Evolutionary conservation across 2,888 invertebrate genomes (phyloP).

Genomic region (Nephrotoma flavescens): DNA sequence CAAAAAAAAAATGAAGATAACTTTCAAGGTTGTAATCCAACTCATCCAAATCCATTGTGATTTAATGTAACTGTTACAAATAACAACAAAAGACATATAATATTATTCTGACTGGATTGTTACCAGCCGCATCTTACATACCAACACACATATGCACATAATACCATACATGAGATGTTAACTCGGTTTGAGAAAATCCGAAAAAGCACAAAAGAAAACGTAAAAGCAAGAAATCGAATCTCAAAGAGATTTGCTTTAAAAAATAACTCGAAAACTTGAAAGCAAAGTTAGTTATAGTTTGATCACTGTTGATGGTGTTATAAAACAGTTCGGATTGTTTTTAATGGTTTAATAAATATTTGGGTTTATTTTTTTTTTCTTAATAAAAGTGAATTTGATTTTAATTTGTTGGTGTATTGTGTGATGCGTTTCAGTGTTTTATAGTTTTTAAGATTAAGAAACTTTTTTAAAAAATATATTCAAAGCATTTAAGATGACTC

Average conservation of each 20-base stretch:
- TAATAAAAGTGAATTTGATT: not conserved
- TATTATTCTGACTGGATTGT: not conserved
- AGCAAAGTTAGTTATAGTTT: not conserved
- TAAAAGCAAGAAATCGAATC: not conserved
- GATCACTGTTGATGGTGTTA: not conserved
- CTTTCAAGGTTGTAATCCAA: not conserved
- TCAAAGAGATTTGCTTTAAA: not conserved
- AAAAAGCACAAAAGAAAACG: not conserved
- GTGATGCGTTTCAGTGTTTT: not conserved
- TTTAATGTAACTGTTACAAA: no score
- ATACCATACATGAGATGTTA: not conserved
- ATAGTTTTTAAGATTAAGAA: not conserved
- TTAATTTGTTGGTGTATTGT: not conserved
- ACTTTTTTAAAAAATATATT: not conserved
- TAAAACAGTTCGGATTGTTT: not conserved
- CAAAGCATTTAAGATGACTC: not conserved
- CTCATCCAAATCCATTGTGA: not conserved
- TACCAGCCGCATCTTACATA: not conserved
- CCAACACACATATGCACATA: not conserved
- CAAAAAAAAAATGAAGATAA: not conserved
- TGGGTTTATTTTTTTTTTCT: not conserved
- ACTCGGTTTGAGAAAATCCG: not conserved
- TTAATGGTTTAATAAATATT: not conserved
- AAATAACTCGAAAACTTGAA: not conserved
- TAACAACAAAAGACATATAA: not conserved